A percentile compares a stretch with the other conserved stretches of the same genome.
Conservation (phyloP, 2,113 vertebrate species). For the Scomber colias region DNA sequence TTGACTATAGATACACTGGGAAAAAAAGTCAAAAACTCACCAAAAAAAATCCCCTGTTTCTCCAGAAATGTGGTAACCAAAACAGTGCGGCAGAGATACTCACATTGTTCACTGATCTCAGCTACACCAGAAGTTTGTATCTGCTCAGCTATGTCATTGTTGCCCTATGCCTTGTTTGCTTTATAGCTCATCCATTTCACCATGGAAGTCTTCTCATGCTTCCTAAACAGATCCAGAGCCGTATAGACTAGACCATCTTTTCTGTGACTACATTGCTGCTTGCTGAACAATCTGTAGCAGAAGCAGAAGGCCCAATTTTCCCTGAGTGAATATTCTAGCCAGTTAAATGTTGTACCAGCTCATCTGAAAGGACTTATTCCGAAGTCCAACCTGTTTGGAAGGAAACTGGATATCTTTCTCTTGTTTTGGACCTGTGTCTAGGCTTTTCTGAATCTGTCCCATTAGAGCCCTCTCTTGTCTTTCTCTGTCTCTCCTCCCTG, state of each 20-base stretch:
- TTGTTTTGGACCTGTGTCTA: no score
- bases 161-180: not conserved
- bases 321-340: no score
- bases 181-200: constrained; percentile 3
- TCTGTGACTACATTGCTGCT: no score
- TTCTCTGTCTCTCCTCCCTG: no score
- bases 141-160: not conserved
- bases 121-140: not conserved
- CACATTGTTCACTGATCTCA: not conserved
- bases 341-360: no score
- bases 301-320: no score
- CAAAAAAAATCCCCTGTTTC: not conserved
- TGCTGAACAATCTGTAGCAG: no score
- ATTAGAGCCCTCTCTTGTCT: no score
- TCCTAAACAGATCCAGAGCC: not conserved
- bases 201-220: not conserved
- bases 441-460: no score
- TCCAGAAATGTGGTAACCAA: not conserved
- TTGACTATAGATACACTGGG: not conserved
- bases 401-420: no score
- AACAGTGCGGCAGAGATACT: not conserved
- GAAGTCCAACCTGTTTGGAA: no score
- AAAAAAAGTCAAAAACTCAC: not conserved
- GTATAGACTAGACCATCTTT: not conserved
- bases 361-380: no score